These are phyloP conservation scores for Tympanuchus pallidicinctus DNA, from an alignment of 2,113 vertebrate genomes.

Conservation along the genomic window DNA sequence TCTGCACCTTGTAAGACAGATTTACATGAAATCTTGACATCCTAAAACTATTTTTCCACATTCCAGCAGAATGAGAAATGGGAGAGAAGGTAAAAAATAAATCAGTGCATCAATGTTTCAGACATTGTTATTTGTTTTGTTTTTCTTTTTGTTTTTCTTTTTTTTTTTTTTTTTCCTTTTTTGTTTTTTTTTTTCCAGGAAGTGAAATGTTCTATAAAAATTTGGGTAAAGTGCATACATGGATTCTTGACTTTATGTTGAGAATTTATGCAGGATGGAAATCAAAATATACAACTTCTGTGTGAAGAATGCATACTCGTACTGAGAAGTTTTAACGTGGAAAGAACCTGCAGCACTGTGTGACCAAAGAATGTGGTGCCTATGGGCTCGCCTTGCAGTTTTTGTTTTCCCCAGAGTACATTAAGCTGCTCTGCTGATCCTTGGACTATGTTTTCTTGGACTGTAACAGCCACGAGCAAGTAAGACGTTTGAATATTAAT, in stretches of 20 bases:
- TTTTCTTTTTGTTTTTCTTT: background rate
- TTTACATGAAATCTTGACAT: background rate
- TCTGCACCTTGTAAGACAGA: background rate
- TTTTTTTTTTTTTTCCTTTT: no score
- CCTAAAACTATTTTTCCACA: background rate
- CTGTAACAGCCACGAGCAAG: background rate
- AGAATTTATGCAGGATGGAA: conserved; percentile 68
- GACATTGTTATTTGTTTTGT: background rate
- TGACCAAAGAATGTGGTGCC: background rate
- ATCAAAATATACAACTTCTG: conserved; percentile 81
- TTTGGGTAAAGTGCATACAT: conserved; percentile 59
- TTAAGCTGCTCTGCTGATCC: background rate
- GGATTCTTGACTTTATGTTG: conserved; percentile 54
- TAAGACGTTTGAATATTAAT: background rate
- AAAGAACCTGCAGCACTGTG: background rate
- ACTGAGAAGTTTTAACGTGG: background rate
- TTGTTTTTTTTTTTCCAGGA: conserved; percentile 5
- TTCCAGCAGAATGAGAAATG: conserved; percentile 22
- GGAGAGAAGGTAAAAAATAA: background rate
- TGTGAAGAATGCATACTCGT: conserved; percentile 61
- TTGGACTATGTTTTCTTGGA: background rate
- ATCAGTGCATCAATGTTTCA: background rate
- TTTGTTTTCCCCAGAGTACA: background rate
- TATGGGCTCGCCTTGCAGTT: background rate
- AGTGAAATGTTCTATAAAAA: conserved; percentile 65